Conservation (phyloP, 2,113 vertebrate species). For the Spizaetus ornatus region DNA sequence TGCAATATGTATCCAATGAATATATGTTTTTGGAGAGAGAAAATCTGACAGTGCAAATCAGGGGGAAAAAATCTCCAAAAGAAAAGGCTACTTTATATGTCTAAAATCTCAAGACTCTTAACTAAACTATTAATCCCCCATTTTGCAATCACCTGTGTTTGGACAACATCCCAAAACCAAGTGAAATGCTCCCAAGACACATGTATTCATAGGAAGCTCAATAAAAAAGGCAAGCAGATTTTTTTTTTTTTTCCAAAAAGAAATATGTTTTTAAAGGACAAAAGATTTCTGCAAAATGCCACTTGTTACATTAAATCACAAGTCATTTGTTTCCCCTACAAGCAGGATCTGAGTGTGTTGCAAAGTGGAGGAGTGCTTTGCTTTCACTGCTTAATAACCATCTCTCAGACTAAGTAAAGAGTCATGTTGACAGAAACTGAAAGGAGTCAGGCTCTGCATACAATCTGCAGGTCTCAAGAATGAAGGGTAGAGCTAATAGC, state of each 20-base stretch:
- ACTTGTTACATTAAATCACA: neutral
- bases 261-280: neutral
- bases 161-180: neutral
- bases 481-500: neutral
- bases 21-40: neutral
- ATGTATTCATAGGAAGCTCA: neutral
- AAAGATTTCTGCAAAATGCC: neutral
- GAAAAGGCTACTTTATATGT: neutral
- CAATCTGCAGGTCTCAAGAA: neutral
- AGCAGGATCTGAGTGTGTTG: neutral
- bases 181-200: neutral
- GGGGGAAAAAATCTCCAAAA: neutral
- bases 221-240: neutral
- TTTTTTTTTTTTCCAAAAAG: neutral
- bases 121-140: constrained; percentile 1
- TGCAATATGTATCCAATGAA: neutral
- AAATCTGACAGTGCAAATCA: neutral
- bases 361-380: constrained; percentile 4
- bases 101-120: neutral
- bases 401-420: neutral
- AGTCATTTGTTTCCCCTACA: neutral
- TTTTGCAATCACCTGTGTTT: neutral
- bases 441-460: neutral
- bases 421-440: neutral
- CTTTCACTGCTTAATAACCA: constrained; percentile 14